phyloP scores from a whole-genome alignment of 2,888 invertebrate species.

The Andrena flavipes region DNA sequence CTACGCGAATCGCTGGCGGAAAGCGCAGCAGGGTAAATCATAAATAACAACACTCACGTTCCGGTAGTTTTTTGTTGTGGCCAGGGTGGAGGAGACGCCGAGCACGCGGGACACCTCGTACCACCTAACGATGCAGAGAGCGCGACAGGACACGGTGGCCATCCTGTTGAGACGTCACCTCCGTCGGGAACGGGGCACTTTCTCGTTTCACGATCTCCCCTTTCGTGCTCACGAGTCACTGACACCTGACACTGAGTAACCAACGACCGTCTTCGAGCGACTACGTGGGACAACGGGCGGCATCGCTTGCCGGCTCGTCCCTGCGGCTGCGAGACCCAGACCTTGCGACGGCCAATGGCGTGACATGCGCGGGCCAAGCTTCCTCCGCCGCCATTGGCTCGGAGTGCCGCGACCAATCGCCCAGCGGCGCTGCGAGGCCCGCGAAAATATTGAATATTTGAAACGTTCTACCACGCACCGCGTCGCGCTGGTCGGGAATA shows the following conservation, averaged over 20 bases:
- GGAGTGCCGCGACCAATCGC: conserved; percentile 9
- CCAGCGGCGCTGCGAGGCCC: not conserved
- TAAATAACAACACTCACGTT: conserved; percentile 73
- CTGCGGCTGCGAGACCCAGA: conserved; percentile 65
- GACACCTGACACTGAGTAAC: conserved; percentile 58
- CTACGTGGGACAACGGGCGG: conserved; percentile 68
- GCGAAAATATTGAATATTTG: conserved; percentile 47
- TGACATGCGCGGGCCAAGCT: conserved; percentile 65
- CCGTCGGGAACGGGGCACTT: conserved; percentile 23
- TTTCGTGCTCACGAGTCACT: conserved; percentile 49
- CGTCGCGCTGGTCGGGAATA: not conserved
- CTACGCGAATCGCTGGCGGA: not conserved
- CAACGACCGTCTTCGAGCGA: conserved; percentile 75
- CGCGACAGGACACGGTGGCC: conserved; percentile 80
- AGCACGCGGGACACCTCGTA: conserved; percentile 79
- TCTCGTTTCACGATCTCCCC: not conserved
- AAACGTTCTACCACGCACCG: conserved; percentile 3
- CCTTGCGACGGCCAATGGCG: conserved; percentile 62
- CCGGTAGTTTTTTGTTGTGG: conserved; percentile 75
- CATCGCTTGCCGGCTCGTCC: conserved; percentile 68
- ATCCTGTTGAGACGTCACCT: conserved; percentile 62
- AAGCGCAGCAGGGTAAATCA: not conserved
- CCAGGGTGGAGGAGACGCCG: conserved; percentile 74
- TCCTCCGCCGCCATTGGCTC: conserved; percentile 43
- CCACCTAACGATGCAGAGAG: conserved; percentile 76